Conservation (phyloP, 2,888 invertebrate species). For the Caenorhabditis sinica region DNA sequence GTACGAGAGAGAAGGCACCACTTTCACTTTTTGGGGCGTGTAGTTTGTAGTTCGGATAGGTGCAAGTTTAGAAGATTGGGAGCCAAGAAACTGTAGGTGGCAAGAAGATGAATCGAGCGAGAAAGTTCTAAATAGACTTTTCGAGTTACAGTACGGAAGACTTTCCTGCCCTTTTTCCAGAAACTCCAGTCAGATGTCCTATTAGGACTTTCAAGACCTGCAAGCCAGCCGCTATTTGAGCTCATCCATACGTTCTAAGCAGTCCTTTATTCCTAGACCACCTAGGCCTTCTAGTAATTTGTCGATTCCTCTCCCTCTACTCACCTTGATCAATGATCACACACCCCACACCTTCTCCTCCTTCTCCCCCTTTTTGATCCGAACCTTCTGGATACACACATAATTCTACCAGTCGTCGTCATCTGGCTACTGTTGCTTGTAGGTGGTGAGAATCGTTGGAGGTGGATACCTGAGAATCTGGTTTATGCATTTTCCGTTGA, state of each 20-base stretch:
- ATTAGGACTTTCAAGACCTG: too few species aligned
- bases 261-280: too few species aligned
- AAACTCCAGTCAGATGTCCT: too few species aligned
- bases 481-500: constrained; percentile 6
- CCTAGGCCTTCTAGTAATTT: not conserved
- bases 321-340: constrained; percentile 15
- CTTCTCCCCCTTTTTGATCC: too few species aligned
- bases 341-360: not conserved
- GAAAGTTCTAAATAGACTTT: too few species aligned
- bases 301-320: not conserved
- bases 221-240: too few species aligned
- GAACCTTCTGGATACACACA: not conserved
- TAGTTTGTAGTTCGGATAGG: constrained; percentile 5
- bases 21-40: constrained; percentile 33
- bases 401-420: constrained; percentile 1
- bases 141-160: too few species aligned
- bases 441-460: not conserved
- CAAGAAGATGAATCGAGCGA: too few species aligned
- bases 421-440: too few species aligned
- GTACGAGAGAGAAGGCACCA: constrained; percentile 15
- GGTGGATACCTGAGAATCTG: constrained; percentile 4
- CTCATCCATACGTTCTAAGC: too few species aligned
- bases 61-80: not conserved
- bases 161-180: too few species aligned
- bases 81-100: too few species aligned